Evolutionary conservation across 1,140 invertebrate genomes (phyloP).

Genomic region (Drosophila sturtevanti): DNA sequence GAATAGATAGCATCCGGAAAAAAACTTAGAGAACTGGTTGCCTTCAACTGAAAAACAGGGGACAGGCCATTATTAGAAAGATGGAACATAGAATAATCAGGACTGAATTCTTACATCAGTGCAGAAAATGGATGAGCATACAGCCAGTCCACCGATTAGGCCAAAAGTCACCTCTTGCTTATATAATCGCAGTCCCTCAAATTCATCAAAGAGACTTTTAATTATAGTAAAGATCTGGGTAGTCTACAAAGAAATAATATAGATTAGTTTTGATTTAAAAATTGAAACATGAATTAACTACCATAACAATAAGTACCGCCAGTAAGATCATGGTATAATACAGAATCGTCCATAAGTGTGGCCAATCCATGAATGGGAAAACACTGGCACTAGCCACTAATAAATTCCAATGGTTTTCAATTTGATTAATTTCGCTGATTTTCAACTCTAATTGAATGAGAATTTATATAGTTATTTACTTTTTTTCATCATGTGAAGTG

Average conservation of each 20-base stretch:
- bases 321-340: conserved; percentile 62
- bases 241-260: conserved; percentile 15
- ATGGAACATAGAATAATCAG: background rate
- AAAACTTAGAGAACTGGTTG: conserved; percentile 45
- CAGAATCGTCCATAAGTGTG: conserved; percentile 61
- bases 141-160: conserved; percentile 38
- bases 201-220: conserved; percentile 68
- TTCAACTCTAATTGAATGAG: conserved; percentile 10
- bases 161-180: conserved; percentile 52
- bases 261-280: too few species aligned
- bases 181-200: conserved; percentile 40
- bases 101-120: conserved; percentile 51
- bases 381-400: conserved; percentile 57
- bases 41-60: too few species aligned
- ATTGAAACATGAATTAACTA: background rate
- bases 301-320: conserved; percentile 51
- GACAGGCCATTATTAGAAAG: background rate
- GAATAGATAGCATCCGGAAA: conserved; percentile 85
- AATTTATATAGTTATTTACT: background rate
- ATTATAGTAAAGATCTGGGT: conserved; percentile 63
- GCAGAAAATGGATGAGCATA: conserved; percentile 55
- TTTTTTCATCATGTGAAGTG: background rate
- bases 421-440: conserved; percentile 40
- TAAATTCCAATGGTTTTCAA: conserved; percentile 46
- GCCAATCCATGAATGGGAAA: conserved; percentile 29